Evolutionary conservation across 2,113 vertebrate species (phyloP).

Genomic region (Corythornis madagascariensis): DNA sequence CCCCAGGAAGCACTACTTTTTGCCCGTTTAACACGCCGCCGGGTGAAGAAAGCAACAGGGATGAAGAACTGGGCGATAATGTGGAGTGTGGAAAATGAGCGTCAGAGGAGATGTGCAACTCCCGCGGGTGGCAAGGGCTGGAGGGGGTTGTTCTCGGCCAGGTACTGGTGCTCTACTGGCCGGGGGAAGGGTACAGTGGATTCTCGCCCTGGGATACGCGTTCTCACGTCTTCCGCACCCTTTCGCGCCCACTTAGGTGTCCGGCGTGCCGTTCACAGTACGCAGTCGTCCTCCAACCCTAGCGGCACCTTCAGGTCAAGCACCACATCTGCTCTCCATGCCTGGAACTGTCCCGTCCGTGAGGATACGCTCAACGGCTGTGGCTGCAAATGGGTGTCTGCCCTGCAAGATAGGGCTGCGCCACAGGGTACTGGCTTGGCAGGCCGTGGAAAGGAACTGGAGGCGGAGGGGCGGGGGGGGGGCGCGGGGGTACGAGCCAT

Average conservation of each 20-base stretch:
- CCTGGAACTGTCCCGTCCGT: accelerated
- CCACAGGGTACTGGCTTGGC: not conserved
- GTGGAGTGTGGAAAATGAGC: not conserved
- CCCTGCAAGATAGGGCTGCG: not conserved
- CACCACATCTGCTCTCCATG: not conserved
- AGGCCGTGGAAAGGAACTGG: not conserved
- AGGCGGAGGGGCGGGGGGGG: not conserved
- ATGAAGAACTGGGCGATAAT: not conserved
- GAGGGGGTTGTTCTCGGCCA: not conserved
- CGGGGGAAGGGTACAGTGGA: not conserved
- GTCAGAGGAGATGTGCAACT: not conserved
- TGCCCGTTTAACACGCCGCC: too few relatives aligned
- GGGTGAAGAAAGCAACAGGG: not conserved
- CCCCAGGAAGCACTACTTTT: not conserved
- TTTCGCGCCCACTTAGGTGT: not conserved
- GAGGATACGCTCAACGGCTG: too few relatives aligned
- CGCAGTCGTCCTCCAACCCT: not conserved
- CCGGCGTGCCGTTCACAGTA: not conserved
- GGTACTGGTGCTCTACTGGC: not conserved
- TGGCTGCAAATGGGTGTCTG: not conserved
- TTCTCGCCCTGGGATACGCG: not conserved
- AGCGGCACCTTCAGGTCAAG: not conserved
- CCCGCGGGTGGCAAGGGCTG: not conserved
- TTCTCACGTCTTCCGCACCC: not conserved
- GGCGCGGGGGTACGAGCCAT: accelerated